phyloP scores from a whole-genome alignment of 2,888 invertebrate genomes.

The Hipparchia sbordonii region DNA sequence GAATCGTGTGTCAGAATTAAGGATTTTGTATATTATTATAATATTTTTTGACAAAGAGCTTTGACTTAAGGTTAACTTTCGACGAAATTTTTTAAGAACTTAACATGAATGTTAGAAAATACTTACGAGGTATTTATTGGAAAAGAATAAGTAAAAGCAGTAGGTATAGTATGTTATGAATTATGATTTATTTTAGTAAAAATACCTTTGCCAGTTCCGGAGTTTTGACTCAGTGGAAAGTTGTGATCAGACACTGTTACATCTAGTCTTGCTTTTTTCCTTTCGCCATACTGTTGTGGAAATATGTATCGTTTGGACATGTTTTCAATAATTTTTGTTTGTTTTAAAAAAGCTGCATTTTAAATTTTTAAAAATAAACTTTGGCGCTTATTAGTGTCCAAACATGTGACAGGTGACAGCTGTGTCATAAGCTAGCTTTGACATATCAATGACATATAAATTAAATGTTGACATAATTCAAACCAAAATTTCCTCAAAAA shows the following conservation, averaged over 20 bases:
- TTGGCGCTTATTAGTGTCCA: slow-evolving; percentile 22
- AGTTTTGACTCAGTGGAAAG: slow-evolving; percentile 74
- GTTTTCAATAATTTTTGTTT: slow-evolving; percentile 32
- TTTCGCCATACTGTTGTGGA: slow-evolving; percentile 64
- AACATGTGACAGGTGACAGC: background rate
- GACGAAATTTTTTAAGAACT: no score
- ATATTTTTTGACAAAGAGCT: no score
- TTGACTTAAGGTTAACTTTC: no score
- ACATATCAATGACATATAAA: background rate
- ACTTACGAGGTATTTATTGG: no score
- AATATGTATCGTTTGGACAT: slow-evolving; percentile 70
- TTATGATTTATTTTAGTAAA: background rate
- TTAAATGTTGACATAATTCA: background rate
- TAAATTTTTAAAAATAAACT: slow-evolving; percentile 29
- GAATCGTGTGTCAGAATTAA: no score
- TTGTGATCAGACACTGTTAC: slow-evolving; percentile 71
- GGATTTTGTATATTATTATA: no score
- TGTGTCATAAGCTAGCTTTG: background rate
- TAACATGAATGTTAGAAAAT: no score
- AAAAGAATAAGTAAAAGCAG: no score
- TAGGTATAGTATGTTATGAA: no score
- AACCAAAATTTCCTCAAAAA: background rate
- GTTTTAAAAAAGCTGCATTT: slow-evolving; percentile 1
- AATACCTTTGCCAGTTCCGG: slow-evolving; percentile 57
- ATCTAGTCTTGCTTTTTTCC: slow-evolving; percentile 72